Conservation (phyloP, 2,113 vertebrate species). For the Mugil cephalus region DNA sequence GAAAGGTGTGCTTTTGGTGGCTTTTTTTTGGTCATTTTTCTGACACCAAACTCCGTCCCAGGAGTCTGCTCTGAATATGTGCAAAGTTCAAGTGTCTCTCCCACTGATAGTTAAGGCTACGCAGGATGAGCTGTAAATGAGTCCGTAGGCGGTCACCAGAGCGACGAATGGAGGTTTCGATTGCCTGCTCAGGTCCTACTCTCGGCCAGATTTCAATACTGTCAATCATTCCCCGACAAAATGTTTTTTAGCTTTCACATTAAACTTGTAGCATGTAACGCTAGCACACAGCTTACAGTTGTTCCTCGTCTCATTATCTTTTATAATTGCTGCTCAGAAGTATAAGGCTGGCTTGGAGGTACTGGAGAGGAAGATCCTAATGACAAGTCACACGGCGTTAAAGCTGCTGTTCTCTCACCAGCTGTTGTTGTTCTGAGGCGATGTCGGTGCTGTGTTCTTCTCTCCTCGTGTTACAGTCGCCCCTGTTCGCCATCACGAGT, state of each 20-base stretch:
- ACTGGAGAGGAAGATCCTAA: not conserved
- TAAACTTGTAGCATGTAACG: no score
- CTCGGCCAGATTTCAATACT: not conserved
- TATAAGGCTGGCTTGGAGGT: not conserved
- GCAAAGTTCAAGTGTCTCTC: not conserved
- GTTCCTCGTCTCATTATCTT: no score
- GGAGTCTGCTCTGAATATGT: not conserved
- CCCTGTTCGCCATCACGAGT: not conserved
- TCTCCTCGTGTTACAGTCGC: not conserved
- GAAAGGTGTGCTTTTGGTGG: not conserved
- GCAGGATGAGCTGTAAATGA: not conserved
- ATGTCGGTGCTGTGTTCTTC: not conserved
- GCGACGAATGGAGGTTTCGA: not conserved
- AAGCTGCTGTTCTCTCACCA: not conserved
- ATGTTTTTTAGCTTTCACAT: not conserved
- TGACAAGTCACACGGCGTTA: not conserved
- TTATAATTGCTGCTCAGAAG: not conserved
- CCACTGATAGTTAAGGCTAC: not conserved
- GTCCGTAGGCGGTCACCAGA: not conserved
- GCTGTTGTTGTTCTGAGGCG: not conserved
- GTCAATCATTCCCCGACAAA: no score
- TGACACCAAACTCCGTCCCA: not conserved
- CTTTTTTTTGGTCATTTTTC: no score
- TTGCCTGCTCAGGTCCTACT: not conserved
- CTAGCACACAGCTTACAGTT: no score